Percentiles rank a stretch among this genome's conserved stretches.
Conservation (phyloP, 2,797 vertebrate species). For the Enteromius paludinosus region DNA sequence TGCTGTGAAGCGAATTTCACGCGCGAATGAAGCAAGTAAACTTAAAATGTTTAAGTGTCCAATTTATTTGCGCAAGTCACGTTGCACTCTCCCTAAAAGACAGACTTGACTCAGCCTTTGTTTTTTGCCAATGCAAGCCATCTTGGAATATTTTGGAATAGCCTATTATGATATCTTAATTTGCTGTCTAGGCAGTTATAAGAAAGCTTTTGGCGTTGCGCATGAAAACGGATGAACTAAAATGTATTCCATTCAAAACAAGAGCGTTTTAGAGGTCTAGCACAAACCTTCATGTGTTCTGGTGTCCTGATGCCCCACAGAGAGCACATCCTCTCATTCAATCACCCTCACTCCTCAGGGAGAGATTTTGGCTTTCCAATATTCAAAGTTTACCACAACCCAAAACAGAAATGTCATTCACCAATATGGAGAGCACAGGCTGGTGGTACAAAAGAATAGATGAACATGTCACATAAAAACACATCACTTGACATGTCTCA, state of each 20-base stretch:
- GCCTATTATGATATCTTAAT: background rate
- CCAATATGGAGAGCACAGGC: conserved; percentile 5
- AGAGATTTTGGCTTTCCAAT: conserved; percentile 25
- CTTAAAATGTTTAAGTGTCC: too few relatives aligned
- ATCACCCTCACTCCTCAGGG: conserved; percentile 12
- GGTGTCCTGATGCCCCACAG: conserved; percentile 38
- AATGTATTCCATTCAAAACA: conserved; percentile 20
- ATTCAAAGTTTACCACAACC: conserved; percentile 33
- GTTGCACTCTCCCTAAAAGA: background rate
- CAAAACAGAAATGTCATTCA: conserved; percentile 4
- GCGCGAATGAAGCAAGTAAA: too few relatives aligned
- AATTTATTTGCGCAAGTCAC: too few relatives aligned
- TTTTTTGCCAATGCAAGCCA: background rate
- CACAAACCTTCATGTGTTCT: conserved; percentile 45
- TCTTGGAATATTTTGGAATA: background rate
- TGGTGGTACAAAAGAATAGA: conserved; percentile 4
- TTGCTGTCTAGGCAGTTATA: background rate
- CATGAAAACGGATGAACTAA: conserved; percentile 22
- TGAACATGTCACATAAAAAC: conserved; percentile 31
- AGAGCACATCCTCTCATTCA: conserved; percentile 52
- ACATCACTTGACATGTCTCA: conserved; percentile 60
- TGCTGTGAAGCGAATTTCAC: too few relatives aligned
- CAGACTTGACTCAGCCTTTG: background rate
- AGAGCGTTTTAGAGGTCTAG: conserved; percentile 24
- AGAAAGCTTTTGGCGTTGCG: background rate